Percentiles rank a stretch among this genome's conserved stretches.
Evolutionary conservation across 1,140 invertebrate species (phyloP).

Genomic region (Drosophila sp.): DNA sequence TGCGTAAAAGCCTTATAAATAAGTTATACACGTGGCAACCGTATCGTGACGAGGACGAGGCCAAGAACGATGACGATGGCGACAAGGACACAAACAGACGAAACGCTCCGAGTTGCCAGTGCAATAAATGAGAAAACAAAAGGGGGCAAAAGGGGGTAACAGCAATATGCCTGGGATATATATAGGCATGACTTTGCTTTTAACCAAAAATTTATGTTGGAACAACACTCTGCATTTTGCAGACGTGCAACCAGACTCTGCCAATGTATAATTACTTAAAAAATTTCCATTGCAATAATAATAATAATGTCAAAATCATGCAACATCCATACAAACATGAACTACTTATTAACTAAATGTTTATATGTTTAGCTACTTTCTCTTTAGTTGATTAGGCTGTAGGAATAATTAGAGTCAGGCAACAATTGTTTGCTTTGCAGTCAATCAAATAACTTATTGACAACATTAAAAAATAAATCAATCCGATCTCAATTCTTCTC

Average conservation of each 20-base stretch:
- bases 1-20: slow-evolving; percentile 81
- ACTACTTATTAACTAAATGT: too few relatives aligned
- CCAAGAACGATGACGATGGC: slow-evolving; percentile 8
- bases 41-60: slow-evolving; percentile 19
- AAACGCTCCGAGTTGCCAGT: slow-evolving; percentile 28
- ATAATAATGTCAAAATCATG: too few relatives aligned
- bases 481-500: too few relatives aligned
- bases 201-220: slow-evolving; percentile 10
- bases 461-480: too few relatives aligned
- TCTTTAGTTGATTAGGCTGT: too few relatives aligned
- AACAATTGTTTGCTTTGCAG: too few relatives aligned
- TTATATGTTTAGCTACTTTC: too few relatives aligned
- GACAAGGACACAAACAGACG: slow-evolving; percentile 28
- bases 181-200: slow-evolving; percentile 10
- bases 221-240: background rate
- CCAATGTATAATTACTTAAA: too few relatives aligned
- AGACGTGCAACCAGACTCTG: background rate
- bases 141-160: background rate
- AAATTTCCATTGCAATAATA: too few relatives aligned
- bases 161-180: background rate
- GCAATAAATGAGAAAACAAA: slow-evolving; percentile 3
- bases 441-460: too few relatives aligned
- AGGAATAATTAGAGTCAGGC: too few relatives aligned
- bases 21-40: slow-evolving; percentile 69
- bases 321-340: too few relatives aligned